Base-by-base conservation (phyloP, 2,888 invertebrate species). In the Anarsia innoxiella region DNA sequence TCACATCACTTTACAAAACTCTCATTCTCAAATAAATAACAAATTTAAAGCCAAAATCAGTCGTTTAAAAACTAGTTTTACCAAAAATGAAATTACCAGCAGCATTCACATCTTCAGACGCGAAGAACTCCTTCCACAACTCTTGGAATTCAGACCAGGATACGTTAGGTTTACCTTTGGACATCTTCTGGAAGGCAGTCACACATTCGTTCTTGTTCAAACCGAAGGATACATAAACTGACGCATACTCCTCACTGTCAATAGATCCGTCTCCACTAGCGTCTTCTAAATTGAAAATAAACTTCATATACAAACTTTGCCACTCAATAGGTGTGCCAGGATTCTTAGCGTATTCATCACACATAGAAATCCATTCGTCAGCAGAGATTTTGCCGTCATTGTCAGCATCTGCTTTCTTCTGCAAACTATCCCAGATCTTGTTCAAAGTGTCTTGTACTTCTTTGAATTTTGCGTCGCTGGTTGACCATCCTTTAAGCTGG, bases 81-180 rank as follows among this genome's bases (percentile, higher is more conserved):
- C 94, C 94, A 65, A 95, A 95, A 65, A 95, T 93, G 74, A 88
- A 94, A 82, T 95, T 96, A 44, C 95, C 95, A 2, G 93, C 89
- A 37, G 93, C 91, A 30, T 87, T 84, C 2, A 88, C 86, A 55
- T 95, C 91, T 61, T 95, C 94, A 12, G 93, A 89, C 32, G 90
- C 86, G 76, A 95, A 95, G 71, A 92, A 96, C 65, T 95, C 92
- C 66, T 90, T 90, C 94, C 95, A 95, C 48, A 95, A 86, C 45
- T 86, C 85, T 49, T 90, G 89, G 67, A 95, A 96, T 63, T 93
- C 91, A 12, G 89, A 88, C 69, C 92, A 91, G 47, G 89, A 89
- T 10, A 95, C 91, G 46, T 88, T 88, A 5, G 87, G 73, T 44
- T 91, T 88, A 40, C 93, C 91, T 85, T 91, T 88, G 23, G 94